Conservation (phyloP, 2,113 vertebrate species). For the Apistogramma diplotaenia region DNA sequence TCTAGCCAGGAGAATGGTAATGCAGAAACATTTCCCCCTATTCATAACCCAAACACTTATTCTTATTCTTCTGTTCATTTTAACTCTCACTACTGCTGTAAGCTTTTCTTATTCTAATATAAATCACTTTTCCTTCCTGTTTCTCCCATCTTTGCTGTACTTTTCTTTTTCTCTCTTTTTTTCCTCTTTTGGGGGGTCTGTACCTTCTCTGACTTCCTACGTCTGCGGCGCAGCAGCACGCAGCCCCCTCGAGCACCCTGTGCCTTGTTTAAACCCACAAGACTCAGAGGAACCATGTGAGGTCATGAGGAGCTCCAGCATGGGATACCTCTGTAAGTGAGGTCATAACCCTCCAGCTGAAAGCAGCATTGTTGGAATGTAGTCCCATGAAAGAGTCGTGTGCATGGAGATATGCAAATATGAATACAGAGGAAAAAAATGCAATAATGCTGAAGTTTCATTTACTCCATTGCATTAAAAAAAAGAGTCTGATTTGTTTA, state of each 20-base stretch:
- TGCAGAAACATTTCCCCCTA: slow-evolving; percentile 38
- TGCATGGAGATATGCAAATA: not conserved
- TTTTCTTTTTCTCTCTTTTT: slow-evolving; percentile 4
- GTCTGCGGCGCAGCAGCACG: slow-evolving; percentile 76
- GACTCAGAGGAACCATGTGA: slow-evolving; percentile 83
- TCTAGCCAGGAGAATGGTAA: slow-evolving; percentile 94
- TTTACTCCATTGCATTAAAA: not conserved
- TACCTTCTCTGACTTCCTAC: slow-evolving; percentile 59
- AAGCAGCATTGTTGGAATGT: not conserved
- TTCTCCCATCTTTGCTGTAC: not conserved
- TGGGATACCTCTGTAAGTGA: slow-evolving; percentile 96
- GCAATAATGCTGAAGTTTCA: not conserved
- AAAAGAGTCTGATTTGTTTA: not conserved
- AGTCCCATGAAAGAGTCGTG: not conserved
- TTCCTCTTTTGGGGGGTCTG: slow-evolving; percentile 44
- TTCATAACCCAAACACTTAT: not conserved
- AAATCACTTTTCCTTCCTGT: slow-evolving; percentile 12
- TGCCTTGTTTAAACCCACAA: slow-evolving; percentile 85
- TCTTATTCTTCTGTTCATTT: not conserved
- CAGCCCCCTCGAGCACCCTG: slow-evolving; percentile 83
- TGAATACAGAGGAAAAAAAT: not conserved
- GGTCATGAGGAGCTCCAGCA: slow-evolving; percentile 89
- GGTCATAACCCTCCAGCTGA: slow-evolving; percentile 18
- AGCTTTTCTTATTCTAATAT: not conserved
- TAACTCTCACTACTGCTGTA: not conserved